These are phyloP conservation scores for Edolisoma coerulescens DNA, from an alignment of 2,113 vertebrate genomes.

Conservation along the genomic window DNA sequence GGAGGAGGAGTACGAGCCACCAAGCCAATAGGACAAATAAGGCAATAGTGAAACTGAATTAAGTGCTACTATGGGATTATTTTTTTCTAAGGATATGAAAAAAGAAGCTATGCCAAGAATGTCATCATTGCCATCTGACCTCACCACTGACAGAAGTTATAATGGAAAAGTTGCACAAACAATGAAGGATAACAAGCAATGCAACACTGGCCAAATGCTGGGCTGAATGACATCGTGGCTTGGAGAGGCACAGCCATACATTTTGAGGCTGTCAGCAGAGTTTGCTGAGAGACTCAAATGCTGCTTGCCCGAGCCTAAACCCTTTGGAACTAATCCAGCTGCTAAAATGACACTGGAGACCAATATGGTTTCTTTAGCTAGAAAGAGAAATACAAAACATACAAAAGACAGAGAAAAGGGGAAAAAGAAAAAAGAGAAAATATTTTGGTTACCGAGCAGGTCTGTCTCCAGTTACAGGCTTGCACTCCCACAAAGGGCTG, in stretches of 20 bases:
- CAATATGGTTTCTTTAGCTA: background rate
- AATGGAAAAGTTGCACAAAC: slow-evolving; percentile 33
- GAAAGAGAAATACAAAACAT: background rate
- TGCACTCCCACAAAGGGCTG: background rate
- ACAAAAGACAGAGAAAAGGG: background rate
- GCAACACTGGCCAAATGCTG: background rate
- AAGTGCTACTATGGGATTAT: slow-evolving; percentile 39
- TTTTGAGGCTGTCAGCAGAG: slow-evolving; percentile 2
- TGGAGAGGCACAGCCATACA: background rate
- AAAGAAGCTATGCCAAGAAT: slow-evolving; percentile 32
- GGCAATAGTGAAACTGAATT: slow-evolving; percentile 43
- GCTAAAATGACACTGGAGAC: background rate
- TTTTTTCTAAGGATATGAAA: slow-evolving; percentile 18
- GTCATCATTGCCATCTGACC: slow-evolving; percentile 28
- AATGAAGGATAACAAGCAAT: background rate
- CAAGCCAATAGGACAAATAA: slow-evolving; percentile 52
- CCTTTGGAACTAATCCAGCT: background rate
- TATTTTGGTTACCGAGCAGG: background rate
- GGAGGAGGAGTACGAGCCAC: background rate
- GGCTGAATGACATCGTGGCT: background rate
- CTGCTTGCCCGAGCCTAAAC: background rate
- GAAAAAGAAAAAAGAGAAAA: background rate
- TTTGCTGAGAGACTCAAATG: background rate
- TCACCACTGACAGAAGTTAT: slow-evolving; percentile 1
- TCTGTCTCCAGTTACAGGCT: background rate